A percentile compares a stretch with the other conserved stretches of the same genome.
Conservation (phyloP, 1,140 invertebrate genomes). For the Drosophila tsacasi region DNA sequence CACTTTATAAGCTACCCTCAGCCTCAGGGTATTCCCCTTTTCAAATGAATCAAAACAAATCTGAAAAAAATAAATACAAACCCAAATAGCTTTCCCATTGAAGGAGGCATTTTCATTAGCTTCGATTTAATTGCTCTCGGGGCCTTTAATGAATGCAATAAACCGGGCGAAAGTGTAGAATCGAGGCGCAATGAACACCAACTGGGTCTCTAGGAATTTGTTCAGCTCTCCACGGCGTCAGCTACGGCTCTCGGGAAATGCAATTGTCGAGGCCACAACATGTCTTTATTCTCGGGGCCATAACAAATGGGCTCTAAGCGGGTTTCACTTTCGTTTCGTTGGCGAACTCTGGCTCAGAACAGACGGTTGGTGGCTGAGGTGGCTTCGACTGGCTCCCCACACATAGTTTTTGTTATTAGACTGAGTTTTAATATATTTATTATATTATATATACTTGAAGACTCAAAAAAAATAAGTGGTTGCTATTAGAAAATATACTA, state of each 20-base stretch:
- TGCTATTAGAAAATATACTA: background rate
- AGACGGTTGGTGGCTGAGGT: conserved; percentile 7
- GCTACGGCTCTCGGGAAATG: conserved; percentile 5
- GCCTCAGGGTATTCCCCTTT: conserved; percentile 10
- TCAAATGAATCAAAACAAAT: conserved; percentile 7
- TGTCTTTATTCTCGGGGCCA: conserved; percentile 52
- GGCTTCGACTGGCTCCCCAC: conserved; percentile 18
- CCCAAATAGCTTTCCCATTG: conserved; percentile 42
- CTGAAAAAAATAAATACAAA: background rate
- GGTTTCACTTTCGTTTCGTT: conserved; percentile 69
- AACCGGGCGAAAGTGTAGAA: conserved; percentile 56
- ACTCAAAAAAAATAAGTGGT: conserved; percentile 8
- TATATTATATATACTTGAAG: background rate
- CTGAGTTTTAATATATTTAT: conserved; percentile 1
- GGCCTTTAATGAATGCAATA: conserved; percentile 45
- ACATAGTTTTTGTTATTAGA: conserved; percentile 23
- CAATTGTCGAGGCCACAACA: conserved; percentile 38
- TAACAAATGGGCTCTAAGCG: conserved; percentile 47
- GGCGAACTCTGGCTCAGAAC: conserved; percentile 44
- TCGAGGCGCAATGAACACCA: conserved; percentile 16
- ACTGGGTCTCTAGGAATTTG: conserved; percentile 37
- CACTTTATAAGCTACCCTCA: no score
- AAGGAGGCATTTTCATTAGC: conserved; percentile 35
- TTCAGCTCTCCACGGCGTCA: conserved; percentile 28
- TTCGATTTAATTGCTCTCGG: conserved; percentile 38